A percentile compares a stretch with the other conserved stretches of the same genome.
phyloP scores from a whole-genome alignment of 1,140 invertebrate species.

The Lanistes nyassanus region DNA sequence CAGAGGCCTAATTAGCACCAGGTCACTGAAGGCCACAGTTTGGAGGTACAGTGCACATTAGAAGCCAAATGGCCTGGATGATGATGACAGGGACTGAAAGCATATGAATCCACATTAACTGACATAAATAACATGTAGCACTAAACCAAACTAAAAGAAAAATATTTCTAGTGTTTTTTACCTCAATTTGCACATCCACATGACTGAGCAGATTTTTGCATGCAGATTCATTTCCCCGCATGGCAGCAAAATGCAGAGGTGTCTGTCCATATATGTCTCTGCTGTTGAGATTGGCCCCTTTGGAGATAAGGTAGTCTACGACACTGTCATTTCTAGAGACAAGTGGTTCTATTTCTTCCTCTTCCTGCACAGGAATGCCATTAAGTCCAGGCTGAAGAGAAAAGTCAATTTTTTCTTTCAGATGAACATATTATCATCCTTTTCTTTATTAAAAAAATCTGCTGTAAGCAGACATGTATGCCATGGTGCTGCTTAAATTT shows the following conservation, averaged over 20 bases:
- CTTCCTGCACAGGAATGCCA: constrained; percentile 7
- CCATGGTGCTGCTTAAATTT: no score
- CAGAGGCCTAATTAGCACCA: no score
- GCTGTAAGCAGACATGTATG: no score
- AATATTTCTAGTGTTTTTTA: constrained; percentile 18
- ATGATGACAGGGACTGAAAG: no score
- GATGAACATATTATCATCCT: neutral
- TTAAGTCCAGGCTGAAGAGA: constrained; percentile 24
- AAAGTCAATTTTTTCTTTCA: neutral
- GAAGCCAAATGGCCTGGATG: no score
- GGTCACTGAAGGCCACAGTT: no score
- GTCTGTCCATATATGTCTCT: constrained; percentile 67
- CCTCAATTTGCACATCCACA: constrained; percentile 46
- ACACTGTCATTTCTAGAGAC: constrained; percentile 44
- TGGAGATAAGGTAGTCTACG: constrained; percentile 62
- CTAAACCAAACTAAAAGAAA: no score
- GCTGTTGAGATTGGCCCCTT: constrained; percentile 66
- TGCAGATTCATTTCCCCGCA: constrained; percentile 68
- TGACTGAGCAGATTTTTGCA: constrained; percentile 60
- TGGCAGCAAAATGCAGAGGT: constrained; percentile 69
- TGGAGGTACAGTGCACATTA: no score
- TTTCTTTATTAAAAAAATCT: neutral
- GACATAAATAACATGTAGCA: no score
- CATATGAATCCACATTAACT: no score
- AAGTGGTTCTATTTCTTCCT: constrained; percentile 19